Evolutionary conservation across 2,797 vertebrate species (phyloP).

Genomic region (Hemibagrus guttatus): DNA sequence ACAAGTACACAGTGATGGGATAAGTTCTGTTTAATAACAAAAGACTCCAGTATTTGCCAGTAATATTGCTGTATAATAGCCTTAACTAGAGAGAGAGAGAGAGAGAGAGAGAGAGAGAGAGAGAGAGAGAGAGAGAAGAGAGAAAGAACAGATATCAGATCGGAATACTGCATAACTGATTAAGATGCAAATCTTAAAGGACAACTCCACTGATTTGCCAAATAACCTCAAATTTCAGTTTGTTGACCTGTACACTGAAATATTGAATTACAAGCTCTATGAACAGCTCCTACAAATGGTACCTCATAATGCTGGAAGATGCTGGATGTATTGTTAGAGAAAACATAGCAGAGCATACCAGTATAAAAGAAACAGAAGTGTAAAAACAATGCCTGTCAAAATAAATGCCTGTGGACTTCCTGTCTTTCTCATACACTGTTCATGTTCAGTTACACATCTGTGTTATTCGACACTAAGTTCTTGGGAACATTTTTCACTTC

Average conservation of each 20-base stretch:
- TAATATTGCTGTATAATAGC: constrained; percentile 1
- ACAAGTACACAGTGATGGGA: background rate
- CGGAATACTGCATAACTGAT: background rate
- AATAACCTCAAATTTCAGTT: background rate
- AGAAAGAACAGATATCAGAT: background rate
- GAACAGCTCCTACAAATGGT: constrained; percentile 36
- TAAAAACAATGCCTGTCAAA: constrained; percentile 1
- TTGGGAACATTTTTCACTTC: constrained; percentile 33
- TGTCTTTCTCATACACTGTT: constrained; percentile 1
- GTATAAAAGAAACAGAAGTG: background rate
- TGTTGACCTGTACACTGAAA: background rate
- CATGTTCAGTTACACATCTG: constrained; percentile 33
- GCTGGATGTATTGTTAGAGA: constrained; percentile 18
- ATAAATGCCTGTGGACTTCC: constrained; percentile 18
- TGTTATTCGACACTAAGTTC: constrained; percentile 17
- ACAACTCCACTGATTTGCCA: constrained; percentile 10
- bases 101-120: background rate
- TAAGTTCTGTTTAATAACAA: background rate
- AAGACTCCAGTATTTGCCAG: background rate
- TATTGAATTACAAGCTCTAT: constrained; percentile 23
- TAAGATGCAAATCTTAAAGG: constrained; percentile 5
- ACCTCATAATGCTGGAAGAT: constrained; percentile 20
- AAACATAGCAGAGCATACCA: constrained; percentile 14
- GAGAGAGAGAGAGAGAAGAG: background rate
- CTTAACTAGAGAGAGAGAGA: constrained; percentile 5